Base-by-base conservation (phyloP, 2,888 invertebrate species). In the Cryptocheilus praepositus region DNA sequence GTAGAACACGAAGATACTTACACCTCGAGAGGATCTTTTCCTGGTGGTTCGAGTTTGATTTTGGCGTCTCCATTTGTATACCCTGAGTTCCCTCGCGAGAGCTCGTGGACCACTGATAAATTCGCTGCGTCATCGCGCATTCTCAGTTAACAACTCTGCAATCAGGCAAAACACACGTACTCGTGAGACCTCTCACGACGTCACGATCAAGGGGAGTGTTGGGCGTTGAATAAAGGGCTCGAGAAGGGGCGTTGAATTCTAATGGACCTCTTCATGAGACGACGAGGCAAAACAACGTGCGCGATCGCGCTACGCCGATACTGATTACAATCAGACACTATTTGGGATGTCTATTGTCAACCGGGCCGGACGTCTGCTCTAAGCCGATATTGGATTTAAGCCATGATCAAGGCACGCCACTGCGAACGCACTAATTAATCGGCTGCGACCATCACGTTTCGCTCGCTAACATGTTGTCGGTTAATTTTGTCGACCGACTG, bases 71-170 rank as follows among this genome's bases (percentile, higher is more conserved):
- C 87, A 87, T 88, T 88, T 84, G 85, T 65, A 84, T 86, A 86
- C 72, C 80, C 83, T 84, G 83, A 73, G 80, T 81, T 76, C 76
- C 81, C 81, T 87, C 87, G 83, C 76, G 85, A 81, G 86, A 86
- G 77, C 73, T 87, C 85, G 85, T 83, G 81, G 86, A 86, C 83
- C 86, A 86, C 83, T 87, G 87, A 81, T 86, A 86, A 81, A 87
- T 86, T 86, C 87, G 86, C 86, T 87, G 87, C 80, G 87, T 87
- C 87, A 87, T 87, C 82, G 85, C 83, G 87, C 87, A 87, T 87
- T 87, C 86, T 87, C 82, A 87, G 81, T 86, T 87, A 87, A 85
- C 81, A 84, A 85, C 84, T 82, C 87, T 87, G 85, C 0, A 86
- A 77, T 62, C 75, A 76, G 60, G 62, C 66, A 11, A 5, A 22